phyloP scores from a whole-genome alignment of 2,888 invertebrate genomes.

The Yponomeuta evonymella region DNA sequence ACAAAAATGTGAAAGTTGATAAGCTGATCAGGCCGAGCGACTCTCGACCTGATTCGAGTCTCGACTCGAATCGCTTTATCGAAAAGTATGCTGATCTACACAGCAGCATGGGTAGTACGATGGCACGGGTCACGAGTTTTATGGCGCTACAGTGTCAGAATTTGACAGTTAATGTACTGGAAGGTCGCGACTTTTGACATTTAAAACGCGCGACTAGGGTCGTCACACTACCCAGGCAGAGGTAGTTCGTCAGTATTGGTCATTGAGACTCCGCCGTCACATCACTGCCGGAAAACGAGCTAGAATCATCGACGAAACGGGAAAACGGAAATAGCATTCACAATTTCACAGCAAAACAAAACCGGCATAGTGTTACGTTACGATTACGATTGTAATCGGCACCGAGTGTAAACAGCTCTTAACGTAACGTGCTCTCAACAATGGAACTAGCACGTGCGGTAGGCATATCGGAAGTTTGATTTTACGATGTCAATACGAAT shows the following conservation, averaged over 20 bases:
- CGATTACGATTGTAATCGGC: background rate
- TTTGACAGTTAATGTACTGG: no score
- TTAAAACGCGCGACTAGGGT: no score
- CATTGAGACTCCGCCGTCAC: background rate
- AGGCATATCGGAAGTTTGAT: background rate
- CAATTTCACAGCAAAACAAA: background rate
- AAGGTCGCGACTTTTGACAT: no score
- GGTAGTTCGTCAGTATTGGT: background rate
- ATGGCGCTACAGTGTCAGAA: no score
- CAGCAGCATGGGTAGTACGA: no score
- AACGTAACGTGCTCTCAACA: background rate
- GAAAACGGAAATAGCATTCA: background rate
- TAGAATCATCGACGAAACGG: background rate
- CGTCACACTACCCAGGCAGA: no score
- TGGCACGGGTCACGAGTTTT: no score
- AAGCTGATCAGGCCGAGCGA: no score
- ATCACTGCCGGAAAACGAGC: background rate
- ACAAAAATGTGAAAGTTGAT: no score
- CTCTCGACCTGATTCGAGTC: no score
- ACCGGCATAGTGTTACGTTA: background rate
- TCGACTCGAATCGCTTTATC: no score
- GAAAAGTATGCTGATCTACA: no score
- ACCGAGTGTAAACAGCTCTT: background rate
- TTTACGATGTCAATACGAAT: background rate
- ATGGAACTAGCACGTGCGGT: conserved; percentile 4